Conservation (phyloP, 2,113 vertebrate species). For the Cyanoramphus novaezelandiae region DNA sequence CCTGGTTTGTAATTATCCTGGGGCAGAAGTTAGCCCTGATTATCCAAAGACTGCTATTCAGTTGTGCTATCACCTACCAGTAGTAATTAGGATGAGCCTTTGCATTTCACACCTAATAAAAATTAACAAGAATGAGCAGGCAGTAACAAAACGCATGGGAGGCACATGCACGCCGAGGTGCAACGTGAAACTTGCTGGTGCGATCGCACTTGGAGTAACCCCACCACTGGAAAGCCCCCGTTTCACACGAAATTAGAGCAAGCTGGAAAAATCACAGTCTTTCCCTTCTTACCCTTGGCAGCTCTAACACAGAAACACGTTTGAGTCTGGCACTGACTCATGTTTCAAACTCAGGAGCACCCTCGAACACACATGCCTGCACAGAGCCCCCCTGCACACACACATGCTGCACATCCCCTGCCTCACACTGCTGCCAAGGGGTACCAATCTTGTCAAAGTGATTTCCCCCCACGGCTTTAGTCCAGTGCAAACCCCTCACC, state of each 20-base stretch:
- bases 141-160: neutral
- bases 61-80: neutral
- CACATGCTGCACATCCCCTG: neutral
- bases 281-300: neutral
- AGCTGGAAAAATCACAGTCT: neutral
- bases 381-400: neutral
- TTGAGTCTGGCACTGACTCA: neutral
- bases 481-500: neutral
- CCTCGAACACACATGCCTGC: rapidly evolving
- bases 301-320: neutral
- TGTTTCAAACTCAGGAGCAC: neutral
- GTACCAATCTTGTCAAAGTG: neutral
- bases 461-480: neutral
- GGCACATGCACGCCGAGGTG: rapidly evolving
- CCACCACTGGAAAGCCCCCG: neutral
- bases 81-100: neutral
- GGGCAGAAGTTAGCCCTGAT: neutral
- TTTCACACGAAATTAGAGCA: neutral
- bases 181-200: neutral
- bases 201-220: neutral
- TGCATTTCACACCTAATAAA: conserved; percentile 1
- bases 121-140: neutral
- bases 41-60: neutral
- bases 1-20: neutral
- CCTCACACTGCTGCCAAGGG: neutral